Evolutionary conservation across 2,113 vertebrate genomes (phyloP).

Genomic region (Catharus bicknelli): DNA sequence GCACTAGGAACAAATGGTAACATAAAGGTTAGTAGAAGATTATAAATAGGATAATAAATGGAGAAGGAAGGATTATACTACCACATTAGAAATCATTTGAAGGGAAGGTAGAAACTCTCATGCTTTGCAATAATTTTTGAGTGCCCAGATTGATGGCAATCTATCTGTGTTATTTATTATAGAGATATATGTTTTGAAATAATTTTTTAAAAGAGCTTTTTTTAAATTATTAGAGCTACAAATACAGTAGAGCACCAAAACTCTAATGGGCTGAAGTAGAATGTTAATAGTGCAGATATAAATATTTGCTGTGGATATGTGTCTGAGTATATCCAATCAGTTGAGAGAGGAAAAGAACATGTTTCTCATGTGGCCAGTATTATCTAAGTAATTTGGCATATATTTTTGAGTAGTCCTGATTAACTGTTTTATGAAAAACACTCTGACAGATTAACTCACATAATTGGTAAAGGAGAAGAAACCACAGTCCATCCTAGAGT

Average conservation of each 20-base stretch:
- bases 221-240: slow-evolving; percentile 23
- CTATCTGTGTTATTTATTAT: slow-evolving; percentile 54
- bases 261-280: slow-evolving; percentile 34
- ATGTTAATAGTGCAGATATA: slow-evolving; percentile 46
- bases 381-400: slow-evolving; percentile 32
- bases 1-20: slow-evolving; percentile 53
- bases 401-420: slow-evolving; percentile 35
- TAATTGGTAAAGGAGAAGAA: slow-evolving; percentile 30
- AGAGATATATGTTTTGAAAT: slow-evolving; percentile 41
- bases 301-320: slow-evolving; percentile 24
- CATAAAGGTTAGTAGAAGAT: slow-evolving; percentile 59
- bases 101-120: slow-evolving; percentile 33
- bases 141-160: slow-evolving; percentile 49
- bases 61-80: slow-evolving; percentile 55
- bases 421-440: slow-evolving; percentile 26
- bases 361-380: slow-evolving; percentile 31
- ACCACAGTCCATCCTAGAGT: background rate
- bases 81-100: slow-evolving; percentile 61
- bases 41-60: slow-evolving; percentile 61
- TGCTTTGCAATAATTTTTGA: slow-evolving; percentile 62
- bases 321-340: background rate
- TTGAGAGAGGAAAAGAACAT: background rate
- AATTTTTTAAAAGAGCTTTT: slow-evolving; percentile 18
- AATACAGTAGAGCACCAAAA: slow-evolving; percentile 17
- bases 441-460: slow-evolving; percentile 19